Evolutionary conservation across 2,888 invertebrate species (phyloP), one percentile per base, ranked within the genome.

Genomic region (Trilocha varians): DNA sequence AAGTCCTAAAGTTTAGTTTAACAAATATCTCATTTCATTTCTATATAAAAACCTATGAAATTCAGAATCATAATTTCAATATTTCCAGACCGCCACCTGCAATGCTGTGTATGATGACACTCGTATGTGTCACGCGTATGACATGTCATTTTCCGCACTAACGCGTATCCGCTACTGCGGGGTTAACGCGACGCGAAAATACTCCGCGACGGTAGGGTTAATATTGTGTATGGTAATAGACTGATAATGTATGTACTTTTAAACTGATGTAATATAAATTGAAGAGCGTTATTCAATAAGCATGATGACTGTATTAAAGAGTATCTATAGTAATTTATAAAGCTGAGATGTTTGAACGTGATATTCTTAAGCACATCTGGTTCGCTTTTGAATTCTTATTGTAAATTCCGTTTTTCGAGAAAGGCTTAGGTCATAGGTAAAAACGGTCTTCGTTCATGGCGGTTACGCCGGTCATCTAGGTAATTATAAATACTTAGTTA

Each of bases 71-170:
- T 39, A 39, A 39, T 16, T n/a, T 34, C 33, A 42, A 39, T 39
- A 33, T 39, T 43, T 39, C 17, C 36, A 33, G 16, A 40, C 16
- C 39, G 40, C 14, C 42, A 18, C 25, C 25, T 25, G 18, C 43
- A 34, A 40, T 34, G 35, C 53, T 49, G 56, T 55, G 55, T 40
- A 46, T 60, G 65, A 62, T 56, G 62, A 62, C 63, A 61, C 44
- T 57, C 55, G 52, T 62, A 60, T 52, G 62, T 56, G 52, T 49
- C 32, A 51, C 11, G 36, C 46, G 39, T 44, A 42, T 82, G 83
- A 83, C 82, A 82, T 51, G 74, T 80, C 70, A 83, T 84, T 84
- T 82, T 83, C 78, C 76, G 69, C 75, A 41, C 67, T 66, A 59
- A 34, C 45, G 46, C 48, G 55, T 53, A 62, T 73, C 76, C 69